phyloP scores from a whole-genome alignment of 2,113 vertebrate species.

The Erythrocebus patas region DNA sequence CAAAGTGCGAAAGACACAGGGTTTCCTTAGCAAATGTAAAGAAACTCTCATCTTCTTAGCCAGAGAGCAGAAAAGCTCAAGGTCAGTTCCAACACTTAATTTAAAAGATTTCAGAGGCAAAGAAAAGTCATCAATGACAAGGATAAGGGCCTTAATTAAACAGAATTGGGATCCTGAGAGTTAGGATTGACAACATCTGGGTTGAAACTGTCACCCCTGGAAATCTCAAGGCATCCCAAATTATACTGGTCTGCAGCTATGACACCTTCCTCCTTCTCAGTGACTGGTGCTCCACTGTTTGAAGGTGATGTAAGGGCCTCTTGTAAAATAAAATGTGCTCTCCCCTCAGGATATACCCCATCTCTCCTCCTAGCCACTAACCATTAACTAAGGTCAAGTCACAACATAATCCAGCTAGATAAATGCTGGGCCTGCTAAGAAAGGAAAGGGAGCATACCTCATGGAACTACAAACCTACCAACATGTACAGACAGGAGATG shows the following conservation, averaged over 20 bases:
- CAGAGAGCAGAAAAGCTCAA: background rate
- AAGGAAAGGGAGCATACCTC: background rate
- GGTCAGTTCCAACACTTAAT: background rate
- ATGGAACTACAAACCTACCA: background rate
- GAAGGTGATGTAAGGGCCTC: background rate
- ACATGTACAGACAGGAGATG: background rate
- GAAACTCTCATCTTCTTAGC: background rate
- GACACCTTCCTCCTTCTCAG: background rate
- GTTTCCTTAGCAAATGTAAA: background rate
- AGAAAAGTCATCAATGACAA: no score
- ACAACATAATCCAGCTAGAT: background rate
- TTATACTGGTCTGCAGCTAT: background rate
- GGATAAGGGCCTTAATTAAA: background rate
- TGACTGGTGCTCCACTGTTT: background rate
- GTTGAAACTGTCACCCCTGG: background rate
- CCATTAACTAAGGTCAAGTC: background rate
- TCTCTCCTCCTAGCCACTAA: background rate
- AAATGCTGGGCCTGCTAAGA: background rate
- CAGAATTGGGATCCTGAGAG: background rate
- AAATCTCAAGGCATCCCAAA: background rate
- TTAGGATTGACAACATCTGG: background rate
- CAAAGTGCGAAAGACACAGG: background rate
- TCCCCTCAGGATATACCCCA: background rate
- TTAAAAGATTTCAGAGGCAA: background rate
- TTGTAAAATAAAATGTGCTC: background rate